phyloP scores from a whole-genome alignment of 2,797 vertebrate species.

The Parotocinclus haroldoi region DNA sequence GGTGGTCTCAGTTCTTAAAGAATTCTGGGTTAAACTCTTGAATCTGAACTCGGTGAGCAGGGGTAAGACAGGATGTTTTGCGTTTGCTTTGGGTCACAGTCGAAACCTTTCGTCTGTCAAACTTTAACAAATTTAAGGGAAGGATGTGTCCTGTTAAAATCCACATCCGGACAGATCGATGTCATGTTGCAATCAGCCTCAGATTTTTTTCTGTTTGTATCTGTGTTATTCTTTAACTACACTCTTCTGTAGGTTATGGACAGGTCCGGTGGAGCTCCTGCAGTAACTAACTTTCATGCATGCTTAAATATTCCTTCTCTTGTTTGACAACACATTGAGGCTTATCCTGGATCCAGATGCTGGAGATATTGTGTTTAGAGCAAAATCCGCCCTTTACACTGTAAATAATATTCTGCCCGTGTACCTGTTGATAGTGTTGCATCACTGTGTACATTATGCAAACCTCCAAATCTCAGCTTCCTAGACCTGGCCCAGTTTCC shows the following conservation, averaged over 20 bases:
- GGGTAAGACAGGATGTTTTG: too few relatives aligned
- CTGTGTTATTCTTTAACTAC: neutral
- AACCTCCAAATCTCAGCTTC: conserved; percentile 38
- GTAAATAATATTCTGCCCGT: conserved; percentile 64
- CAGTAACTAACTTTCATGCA: neutral
- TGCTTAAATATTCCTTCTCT: conserved; percentile 1
- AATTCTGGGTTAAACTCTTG: too few relatives aligned
- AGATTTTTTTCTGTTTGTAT: conserved; percentile 1
- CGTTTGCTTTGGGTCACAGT: conserved; percentile 1
- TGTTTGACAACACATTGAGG: neutral
- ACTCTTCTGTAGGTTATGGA: too few relatives aligned
- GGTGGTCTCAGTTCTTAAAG: too few relatives aligned
- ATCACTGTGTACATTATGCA: conserved; percentile 55
- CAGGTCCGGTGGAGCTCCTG: too few relatives aligned
- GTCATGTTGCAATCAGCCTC: neutral
- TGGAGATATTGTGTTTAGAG: conserved; percentile 50
- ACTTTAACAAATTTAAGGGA: conserved; percentile 32
- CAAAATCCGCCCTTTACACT: conserved; percentile 51
- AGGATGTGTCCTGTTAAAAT: conserved; percentile 22
- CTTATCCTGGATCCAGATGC: neutral
- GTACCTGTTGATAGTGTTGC: conserved; percentile 56
- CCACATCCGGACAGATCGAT: conserved; percentile 18
- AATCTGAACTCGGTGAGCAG: too few relatives aligned
- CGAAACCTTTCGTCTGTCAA: conserved; percentile 17
- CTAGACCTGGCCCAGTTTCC: too few relatives aligned